Conservation (phyloP, 1,140 invertebrate species). For the Achroia grisella region DNA sequence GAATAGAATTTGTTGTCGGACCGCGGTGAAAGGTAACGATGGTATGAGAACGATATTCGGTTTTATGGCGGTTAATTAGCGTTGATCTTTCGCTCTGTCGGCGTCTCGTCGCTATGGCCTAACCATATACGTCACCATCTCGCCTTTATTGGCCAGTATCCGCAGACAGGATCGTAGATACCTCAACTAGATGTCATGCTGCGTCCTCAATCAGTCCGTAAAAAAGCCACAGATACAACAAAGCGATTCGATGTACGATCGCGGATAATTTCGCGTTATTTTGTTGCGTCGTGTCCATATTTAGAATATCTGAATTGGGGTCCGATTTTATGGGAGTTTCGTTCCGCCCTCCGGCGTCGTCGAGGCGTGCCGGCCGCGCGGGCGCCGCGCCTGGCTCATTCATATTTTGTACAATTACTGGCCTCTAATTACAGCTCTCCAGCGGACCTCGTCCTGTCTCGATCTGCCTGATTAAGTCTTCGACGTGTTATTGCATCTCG, state of each 20-base stretch:
- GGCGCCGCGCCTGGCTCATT: slow-evolving; percentile 33
- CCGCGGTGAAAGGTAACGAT: slow-evolving; percentile 53
- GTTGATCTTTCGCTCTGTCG: slow-evolving; percentile 48
- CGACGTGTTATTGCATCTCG: slow-evolving; percentile 28
- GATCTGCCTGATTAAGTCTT: slow-evolving; percentile 56
- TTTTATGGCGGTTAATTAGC: slow-evolving; percentile 68
- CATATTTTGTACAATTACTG: slow-evolving; percentile 51
- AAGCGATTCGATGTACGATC: background rate
- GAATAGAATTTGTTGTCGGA: slow-evolving; percentile 26
- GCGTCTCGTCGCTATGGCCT: slow-evolving; percentile 20
- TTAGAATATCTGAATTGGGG: slow-evolving; percentile 8
- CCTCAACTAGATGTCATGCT: slow-evolving; percentile 33
- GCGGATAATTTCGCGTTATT: background rate
- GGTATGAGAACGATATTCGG: slow-evolving; percentile 46
- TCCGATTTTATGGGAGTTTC: slow-evolving; percentile 12
- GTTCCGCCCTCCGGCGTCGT: slow-evolving; percentile 19
- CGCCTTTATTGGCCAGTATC: slow-evolving; percentile 43
- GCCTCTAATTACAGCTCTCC: slow-evolving; percentile 49
- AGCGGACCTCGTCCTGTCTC: slow-evolving; percentile 16
- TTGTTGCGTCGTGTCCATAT: slow-evolving; percentile 4
- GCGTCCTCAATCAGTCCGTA: slow-evolving; percentile 13
- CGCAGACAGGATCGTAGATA: slow-evolving; percentile 29
- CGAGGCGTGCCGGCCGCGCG: slow-evolving; percentile 24
- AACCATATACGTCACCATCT: slow-evolving; percentile 32
- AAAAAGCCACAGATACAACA: slow-evolving; percentile 22